phyloP scores from a whole-genome alignment of 2,888 invertebrate species.

The Drosophila monieri region DNA sequence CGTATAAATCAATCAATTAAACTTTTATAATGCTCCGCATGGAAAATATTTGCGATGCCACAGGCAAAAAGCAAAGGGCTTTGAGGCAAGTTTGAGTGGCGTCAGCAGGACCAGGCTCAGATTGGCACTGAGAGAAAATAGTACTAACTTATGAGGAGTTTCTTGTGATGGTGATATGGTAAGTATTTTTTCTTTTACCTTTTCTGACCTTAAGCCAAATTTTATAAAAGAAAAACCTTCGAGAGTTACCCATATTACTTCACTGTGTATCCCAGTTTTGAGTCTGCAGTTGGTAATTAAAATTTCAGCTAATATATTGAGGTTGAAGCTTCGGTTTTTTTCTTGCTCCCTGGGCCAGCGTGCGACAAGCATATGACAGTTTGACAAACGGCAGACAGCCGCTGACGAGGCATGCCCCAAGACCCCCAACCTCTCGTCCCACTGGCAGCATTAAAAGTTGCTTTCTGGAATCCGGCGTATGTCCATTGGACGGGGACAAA shows the following conservation, averaged over 20 bases:
- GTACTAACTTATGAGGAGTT: no score
- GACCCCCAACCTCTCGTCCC: slow-evolving; percentile 18
- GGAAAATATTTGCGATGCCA: slow-evolving; percentile 54
- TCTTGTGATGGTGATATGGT: no score
- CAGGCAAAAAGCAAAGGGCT: slow-evolving; percentile 23
- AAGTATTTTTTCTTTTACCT: no score
- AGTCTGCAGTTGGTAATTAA: slow-evolving; percentile 77
- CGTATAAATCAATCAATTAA: slow-evolving; percentile 84
- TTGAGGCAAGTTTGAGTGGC: slow-evolving; percentile 29
- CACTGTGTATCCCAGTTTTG: not conserved
- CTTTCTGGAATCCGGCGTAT: slow-evolving; percentile 79
- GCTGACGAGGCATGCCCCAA: slow-evolving; percentile 47
- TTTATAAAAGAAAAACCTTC: not conserved
- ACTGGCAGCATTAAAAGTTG: slow-evolving; percentile 55
- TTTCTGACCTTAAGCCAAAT: not conserved
- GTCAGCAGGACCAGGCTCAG: slow-evolving; percentile 26
- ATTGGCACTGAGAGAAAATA: slow-evolving; percentile 6
- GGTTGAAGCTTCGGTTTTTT: slow-evolving; percentile 7
- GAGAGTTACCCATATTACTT: not conserved
- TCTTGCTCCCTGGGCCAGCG: slow-evolving; percentile 34
- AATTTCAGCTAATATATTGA: slow-evolving; percentile 83
- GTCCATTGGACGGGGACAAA: slow-evolving; percentile 77
- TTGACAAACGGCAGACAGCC: slow-evolving; percentile 80
- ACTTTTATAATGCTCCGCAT: slow-evolving; percentile 79
- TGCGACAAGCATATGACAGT: slow-evolving; percentile 83